phyloP scores from a whole-genome alignment of 2,797 vertebrate genomes.

The Aldrovandia affinis region DNA sequence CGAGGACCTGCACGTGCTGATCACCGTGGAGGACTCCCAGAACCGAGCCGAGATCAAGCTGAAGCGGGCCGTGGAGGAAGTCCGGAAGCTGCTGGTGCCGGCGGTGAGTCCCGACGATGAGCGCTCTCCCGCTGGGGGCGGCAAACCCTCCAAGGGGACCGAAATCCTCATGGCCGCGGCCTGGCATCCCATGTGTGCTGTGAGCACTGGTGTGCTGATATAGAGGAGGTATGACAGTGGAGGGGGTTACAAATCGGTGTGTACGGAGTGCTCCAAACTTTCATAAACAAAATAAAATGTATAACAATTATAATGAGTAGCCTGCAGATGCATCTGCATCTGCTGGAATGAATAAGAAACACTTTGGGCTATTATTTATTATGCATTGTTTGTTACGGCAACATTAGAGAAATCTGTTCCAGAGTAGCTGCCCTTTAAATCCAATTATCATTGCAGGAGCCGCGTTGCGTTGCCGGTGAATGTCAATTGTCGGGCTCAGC shows the following conservation, averaged over 20 bases:
- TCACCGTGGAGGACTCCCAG: slow-evolving; percentile 98
- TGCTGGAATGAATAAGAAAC: slow-evolving; percentile 7
- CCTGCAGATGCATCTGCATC: neutral
- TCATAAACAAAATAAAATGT: neutral
- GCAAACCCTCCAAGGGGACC: neutral
- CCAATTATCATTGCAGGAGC: slow-evolving; percentile 6
- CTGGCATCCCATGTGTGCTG: neutral
- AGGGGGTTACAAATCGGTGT: neutral
- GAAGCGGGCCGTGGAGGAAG: slow-evolving; percentile 95
- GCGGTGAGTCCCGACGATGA: slow-evolving; percentile 82
- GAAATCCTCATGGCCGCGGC: neutral
- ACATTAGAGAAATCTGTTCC: slow-evolving; percentile 2
- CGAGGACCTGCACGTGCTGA: slow-evolving; percentile 96
- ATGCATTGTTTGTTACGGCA: neutral
- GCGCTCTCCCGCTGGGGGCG: neutral
- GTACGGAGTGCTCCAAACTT: neutral
- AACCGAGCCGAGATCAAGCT: slow-evolving; percentile 98
- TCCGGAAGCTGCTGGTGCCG: slow-evolving; percentile 95
- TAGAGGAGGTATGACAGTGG: neutral
- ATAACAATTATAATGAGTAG: neutral
- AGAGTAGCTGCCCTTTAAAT: slow-evolving; percentile 2
- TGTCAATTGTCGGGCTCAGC: neutral
- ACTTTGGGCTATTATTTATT: neutral
- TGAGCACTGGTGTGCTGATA: neutral
- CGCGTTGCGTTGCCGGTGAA: neutral